Percentiles rank a stretch among this genome's conserved stretches.
phyloP scores from a whole-genome alignment of 2,888 invertebrate species.

The Nezara viridula region DNA sequence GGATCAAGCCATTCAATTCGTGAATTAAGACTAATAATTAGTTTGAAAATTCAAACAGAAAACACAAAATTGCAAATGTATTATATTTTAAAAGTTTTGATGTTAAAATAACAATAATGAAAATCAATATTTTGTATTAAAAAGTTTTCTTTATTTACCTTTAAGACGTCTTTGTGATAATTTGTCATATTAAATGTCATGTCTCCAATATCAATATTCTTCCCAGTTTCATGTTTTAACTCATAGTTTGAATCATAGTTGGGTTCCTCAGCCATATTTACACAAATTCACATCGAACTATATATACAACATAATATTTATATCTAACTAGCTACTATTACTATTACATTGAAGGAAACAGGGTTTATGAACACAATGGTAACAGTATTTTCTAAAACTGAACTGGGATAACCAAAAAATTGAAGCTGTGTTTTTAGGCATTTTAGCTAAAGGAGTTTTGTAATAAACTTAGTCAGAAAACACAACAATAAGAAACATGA shows the following conservation, averaged over 20 bases:
- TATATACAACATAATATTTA: constrained; percentile 3
- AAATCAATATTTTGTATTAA: neutral
- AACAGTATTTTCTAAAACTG: neutral
- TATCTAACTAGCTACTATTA: neutral
- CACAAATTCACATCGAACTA: constrained; percentile 3
- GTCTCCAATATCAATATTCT: constrained; percentile 79
- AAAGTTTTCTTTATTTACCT: constrained; percentile 71
- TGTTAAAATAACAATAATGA: neutral
- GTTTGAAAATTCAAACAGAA: neutral
- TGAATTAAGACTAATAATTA: neutral
- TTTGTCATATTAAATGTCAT: constrained; percentile 88
- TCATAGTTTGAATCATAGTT: constrained; percentile 43
- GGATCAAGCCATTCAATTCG: neutral
- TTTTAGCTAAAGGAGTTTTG: neutral
- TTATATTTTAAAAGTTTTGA: neutral
- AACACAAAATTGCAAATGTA: neutral
- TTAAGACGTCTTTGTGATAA: constrained; percentile 89
- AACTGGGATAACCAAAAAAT: neutral
- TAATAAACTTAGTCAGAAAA: neutral
- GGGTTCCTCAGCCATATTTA: constrained; percentile 51
- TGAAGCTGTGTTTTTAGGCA: constrained; percentile 9
- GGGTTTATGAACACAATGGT: constrained; percentile 24
- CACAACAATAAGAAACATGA: neutral
- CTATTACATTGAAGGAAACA: neutral
- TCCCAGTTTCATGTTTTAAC: constrained; percentile 61